Base-by-base conservation (phyloP, 2,888 invertebrate species). In the Apamea epomidion region DNA sequence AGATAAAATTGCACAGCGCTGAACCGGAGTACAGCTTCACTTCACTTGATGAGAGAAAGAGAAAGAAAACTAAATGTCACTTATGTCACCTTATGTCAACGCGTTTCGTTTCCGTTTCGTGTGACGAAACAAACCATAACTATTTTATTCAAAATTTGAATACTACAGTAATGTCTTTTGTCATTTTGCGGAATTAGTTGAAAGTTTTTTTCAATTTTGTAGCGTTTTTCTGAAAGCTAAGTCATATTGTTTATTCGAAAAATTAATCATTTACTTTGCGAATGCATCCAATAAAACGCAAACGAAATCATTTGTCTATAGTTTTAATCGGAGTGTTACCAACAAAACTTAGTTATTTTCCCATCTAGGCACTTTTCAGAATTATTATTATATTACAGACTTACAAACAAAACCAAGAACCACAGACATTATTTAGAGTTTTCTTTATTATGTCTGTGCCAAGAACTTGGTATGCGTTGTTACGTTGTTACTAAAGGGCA, bases 1-100 rank as follows among this genome's bases (percentile, higher is more conserved):
- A 91, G 91, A 89, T 81, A 93, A 93, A 98, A 98, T 97, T 98
- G 98, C 98, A 97, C 98, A 98, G 98, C 98, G 98, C 99, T 99
- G 98, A 98, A 98, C 98, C 98, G 98, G 98, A 95, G 94, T 92
- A 95, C 96, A 93, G 94, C 95, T 92, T 91, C 87, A 91, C 92
- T 92, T 91, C 85, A 93, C 92, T 93, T 94, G 87, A 89, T 87
- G 89, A 91, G 87, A 90, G 91, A 93, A 94, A 93, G 93, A 94
- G 92, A 93, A 88, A 89, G 80, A 80, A 58, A 73, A 67, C 21
- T 0, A 51, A 25, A n/a, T 64, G n/a, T n/a, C n/a, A n/a, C n/a
- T n/a, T n/a, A n/a, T n/a, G 65, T 76, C 29, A 3, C 7, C 64
- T 64, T 25, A 45, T 8, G 68, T 68, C 54, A 69, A 58, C 0